phyloP scores from a whole-genome alignment of 2,888 invertebrate species.

The Thecocarcelia acutangulata region DNA sequence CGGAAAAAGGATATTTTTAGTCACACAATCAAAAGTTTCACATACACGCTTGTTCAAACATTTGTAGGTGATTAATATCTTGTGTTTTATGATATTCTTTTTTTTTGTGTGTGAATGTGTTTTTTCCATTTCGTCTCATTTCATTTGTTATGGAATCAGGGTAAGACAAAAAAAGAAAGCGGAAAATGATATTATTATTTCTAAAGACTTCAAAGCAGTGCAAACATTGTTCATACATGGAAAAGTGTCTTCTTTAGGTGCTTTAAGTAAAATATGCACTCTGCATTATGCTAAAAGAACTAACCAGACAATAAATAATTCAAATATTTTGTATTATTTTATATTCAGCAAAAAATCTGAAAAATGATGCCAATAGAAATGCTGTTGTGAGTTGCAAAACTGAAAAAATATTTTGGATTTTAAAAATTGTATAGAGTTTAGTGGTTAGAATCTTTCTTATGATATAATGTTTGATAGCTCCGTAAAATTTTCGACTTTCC shows the following conservation, averaged over 20 bases:
- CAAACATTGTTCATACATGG: neutral
- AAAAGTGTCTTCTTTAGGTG: neutral
- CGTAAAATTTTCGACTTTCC: too few relatives aligned
- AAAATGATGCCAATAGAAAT: too few relatives aligned
- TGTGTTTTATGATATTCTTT: constrained; percentile 39
- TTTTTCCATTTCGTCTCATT: neutral
- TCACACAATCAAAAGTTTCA: constrained; percentile 22
- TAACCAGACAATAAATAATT: constrained; percentile 16
- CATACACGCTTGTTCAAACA: constrained; percentile 1
- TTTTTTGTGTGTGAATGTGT: too few relatives aligned
- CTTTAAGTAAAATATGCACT: neutral
- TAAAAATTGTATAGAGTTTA: too few relatives aligned
- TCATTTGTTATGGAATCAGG: neutral
- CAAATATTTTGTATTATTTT: neutral
- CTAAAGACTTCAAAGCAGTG: neutral
- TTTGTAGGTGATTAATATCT: constrained; percentile 59
- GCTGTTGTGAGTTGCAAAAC: neutral
- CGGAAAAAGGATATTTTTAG: constrained; percentile 49
- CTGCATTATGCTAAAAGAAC: constrained; percentile 1
- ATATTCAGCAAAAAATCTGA: too few relatives aligned
- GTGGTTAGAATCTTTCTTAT: too few relatives aligned
- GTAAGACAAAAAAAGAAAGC: neutral
- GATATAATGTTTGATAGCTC: too few relatives aligned
- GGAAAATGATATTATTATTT: neutral
- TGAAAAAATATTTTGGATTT: too few relatives aligned